Base-by-base conservation (phyloP, 2,113 vertebrate species). In the Mystacornis crossleyi region DNA sequence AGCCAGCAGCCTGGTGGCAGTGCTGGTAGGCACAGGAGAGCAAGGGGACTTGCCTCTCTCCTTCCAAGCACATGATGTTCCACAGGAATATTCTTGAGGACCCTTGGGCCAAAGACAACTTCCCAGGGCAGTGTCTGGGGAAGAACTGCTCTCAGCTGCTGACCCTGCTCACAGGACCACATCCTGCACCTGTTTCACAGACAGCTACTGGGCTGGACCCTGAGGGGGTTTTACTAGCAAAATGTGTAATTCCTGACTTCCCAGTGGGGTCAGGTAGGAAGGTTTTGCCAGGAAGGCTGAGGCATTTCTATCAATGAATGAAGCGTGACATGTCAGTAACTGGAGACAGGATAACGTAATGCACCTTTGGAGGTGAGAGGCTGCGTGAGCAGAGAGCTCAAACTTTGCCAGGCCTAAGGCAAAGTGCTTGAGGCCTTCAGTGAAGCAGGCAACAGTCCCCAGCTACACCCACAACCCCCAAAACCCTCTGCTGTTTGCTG, bases 71-170 rank as follows among this genome's bases (percentile, higher is more conserved):
- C 6, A 2, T 2, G 0, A 9, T 4, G 0, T 40, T 69, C 54
- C n/a, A 31, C 17, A 81, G 47, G 50, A 61, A 70, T 0, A 0
- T 2, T 1, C 14, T 11, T 1, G 5, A 51, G 29, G 16, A 50
- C 11, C 13, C 11, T 31, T 48, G 42, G 31, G 28, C 28, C 13
- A n/a, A 84, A 66, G 18, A 8, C 19, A 70, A 9, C 3, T 1
- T 42, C 29, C 15, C 31, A 50, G 38, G 33, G 31, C 33, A 42
- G 7, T 45, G 9, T 10, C 34, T 66, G 60, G 23, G 34, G 40
- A 81, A 54, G 16, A 28, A 24, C 3, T 3, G 20, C 24, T 62
- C 38, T 51, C 38, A 51, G n/a, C 17, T 57, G 33, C 48, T 67
- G 58, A 31, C 5, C 15, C n/a, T 43, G 58, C 45, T 84, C 23